Base-by-base conservation (phyloP, 35 echinoderm and acorn worm species). In the Heliocidaris erythrogramma region DNA sequence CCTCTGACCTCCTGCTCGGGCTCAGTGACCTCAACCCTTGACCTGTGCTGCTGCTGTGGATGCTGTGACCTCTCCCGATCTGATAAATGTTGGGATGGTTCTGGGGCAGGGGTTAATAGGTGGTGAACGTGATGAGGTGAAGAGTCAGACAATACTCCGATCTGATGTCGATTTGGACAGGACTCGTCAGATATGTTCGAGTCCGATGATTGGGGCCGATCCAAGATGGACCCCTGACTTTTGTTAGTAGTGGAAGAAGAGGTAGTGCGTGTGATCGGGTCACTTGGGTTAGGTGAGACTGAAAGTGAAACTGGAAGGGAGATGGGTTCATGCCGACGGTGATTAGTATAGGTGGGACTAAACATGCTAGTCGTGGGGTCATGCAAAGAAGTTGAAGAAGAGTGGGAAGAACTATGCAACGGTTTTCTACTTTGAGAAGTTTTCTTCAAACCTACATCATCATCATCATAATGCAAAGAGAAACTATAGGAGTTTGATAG, bases 1-100 rank as follows among this genome's bases (percentile, higher is more conserved):
- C 69, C 60, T 47, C 59, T 95, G 9, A 31, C 27, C 85, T 96
- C 85, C 24, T 84, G 95, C 88, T 86, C 65, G 7, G 65, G 65
- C 4, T 78, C 21, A n/a, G 4, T 78, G 32, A 98, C 96, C 93
- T 97, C 95, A n/a, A 96, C 98, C 93, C 78, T 93, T 52, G 92
- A 93, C 94, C 90, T 96, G 48, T 47, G 60, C 2, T 42, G 85
- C 30, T 48, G 48, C 24, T 94, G 87, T 60, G 91, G 85, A 21
- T 48, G 48, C 24, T 94, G 87, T 60, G 91, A 92, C 48, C 91
- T 49, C 14, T 49, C 91, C 91, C 88, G 61, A 71, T 97, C 93
- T 86, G 85, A 18, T 91, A 88, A 85, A 92, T 94, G 94, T 59
- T 89, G 93, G 97, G 97, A 94, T 86, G 90, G 71, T 60, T 93